These are phyloP conservation scores for Porites australiensis DNA, from an alignment of 64 coral and sea anemone species.

Conservation along the genomic window DNA sequence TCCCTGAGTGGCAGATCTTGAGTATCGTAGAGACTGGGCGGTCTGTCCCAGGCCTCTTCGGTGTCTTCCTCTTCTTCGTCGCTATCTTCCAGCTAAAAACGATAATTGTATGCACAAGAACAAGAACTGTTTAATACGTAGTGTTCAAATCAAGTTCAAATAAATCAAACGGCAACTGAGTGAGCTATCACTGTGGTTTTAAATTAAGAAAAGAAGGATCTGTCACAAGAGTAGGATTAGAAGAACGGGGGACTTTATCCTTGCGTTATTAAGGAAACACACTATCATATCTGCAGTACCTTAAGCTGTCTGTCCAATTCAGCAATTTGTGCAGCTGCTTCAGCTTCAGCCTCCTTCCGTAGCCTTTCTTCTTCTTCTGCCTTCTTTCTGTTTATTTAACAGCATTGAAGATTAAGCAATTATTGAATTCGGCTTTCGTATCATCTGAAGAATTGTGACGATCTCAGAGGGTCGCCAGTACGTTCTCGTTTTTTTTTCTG, in stretches of 20 bases:
- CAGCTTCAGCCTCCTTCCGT: conserved; percentile 85
- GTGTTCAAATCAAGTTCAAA: too few species aligned
- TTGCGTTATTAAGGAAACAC: too few species aligned
- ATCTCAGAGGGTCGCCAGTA: too few species aligned
- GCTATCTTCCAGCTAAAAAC: conserved; percentile 86
- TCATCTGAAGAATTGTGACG: too few species aligned
- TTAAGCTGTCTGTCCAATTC: conserved; percentile 92
- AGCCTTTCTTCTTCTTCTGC: conserved; percentile 93
- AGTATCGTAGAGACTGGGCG: conserved; percentile 88
- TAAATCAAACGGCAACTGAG: too few species aligned
- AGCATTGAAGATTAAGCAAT: background rate
- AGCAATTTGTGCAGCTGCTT: conserved; percentile 90
- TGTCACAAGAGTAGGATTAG: too few species aligned
- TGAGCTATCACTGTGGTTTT: too few species aligned
- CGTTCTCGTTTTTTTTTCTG: too few species aligned
- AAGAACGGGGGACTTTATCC: too few species aligned
- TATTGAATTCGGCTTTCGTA: too few species aligned
- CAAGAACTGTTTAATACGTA: too few species aligned
- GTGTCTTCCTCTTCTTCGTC: conserved; percentile 96
- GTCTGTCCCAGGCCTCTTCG: conserved; percentile 71
- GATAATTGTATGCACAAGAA: background rate
- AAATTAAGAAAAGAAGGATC: too few species aligned
- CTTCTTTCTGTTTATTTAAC: conserved; percentile 60
- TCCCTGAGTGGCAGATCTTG: conserved; percentile 83
- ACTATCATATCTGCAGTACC: conserved; percentile 7